Conservation (phyloP, 2,888 invertebrate genomes). For the Drosophila monieri region DNA sequence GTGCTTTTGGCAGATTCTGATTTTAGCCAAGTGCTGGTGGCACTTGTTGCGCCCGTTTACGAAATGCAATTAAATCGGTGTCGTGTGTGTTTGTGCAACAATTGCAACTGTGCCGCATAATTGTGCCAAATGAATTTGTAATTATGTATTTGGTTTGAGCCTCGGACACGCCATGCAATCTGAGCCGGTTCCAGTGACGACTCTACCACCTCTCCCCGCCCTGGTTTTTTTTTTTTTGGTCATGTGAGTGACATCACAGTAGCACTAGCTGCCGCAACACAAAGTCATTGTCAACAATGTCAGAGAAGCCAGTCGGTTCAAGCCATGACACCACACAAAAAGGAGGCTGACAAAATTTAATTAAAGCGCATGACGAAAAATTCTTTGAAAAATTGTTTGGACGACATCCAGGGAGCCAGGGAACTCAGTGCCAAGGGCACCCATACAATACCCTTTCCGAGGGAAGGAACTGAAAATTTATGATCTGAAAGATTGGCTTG, state of each 20-base stretch:
- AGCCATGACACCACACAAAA: slow-evolving; percentile 66
- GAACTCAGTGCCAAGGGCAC: slow-evolving; percentile 9
- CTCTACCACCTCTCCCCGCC: slow-evolving; percentile 20
- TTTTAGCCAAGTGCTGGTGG: slow-evolving; percentile 33
- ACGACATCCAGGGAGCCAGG: slow-evolving; percentile 8
- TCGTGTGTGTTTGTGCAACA: slow-evolving; percentile 49
- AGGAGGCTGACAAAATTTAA: slow-evolving; percentile 70
- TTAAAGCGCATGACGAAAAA: slow-evolving; percentile 75
- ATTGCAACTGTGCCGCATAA: slow-evolving; percentile 71
- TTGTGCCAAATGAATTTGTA: slow-evolving; percentile 80
- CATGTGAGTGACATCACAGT: slow-evolving; percentile 74
- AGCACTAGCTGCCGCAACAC: slow-evolving; percentile 34
- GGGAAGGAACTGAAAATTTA: not conserved
- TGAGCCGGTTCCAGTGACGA: slow-evolving; percentile 23
- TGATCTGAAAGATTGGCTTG: not conserved
- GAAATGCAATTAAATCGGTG: slow-evolving; percentile 78
- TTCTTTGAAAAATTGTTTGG: slow-evolving; percentile 54
- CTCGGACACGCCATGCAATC: slow-evolving; percentile 61
- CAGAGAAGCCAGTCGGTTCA: slow-evolving; percentile 36
- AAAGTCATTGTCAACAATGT: slow-evolving; percentile 59
- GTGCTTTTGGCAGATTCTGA: slow-evolving; percentile 50
- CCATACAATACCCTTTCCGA: slow-evolving; percentile 20
- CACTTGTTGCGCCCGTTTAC: slow-evolving; percentile 71
- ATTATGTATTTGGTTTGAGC: slow-evolving; percentile 58
- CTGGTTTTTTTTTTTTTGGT: slow-evolving; percentile 45